Percentiles rank a stretch among this genome's conserved stretches.
Conservation (phyloP, 2,797 vertebrate species). For the Tympanoctomys barrerae region DNA sequence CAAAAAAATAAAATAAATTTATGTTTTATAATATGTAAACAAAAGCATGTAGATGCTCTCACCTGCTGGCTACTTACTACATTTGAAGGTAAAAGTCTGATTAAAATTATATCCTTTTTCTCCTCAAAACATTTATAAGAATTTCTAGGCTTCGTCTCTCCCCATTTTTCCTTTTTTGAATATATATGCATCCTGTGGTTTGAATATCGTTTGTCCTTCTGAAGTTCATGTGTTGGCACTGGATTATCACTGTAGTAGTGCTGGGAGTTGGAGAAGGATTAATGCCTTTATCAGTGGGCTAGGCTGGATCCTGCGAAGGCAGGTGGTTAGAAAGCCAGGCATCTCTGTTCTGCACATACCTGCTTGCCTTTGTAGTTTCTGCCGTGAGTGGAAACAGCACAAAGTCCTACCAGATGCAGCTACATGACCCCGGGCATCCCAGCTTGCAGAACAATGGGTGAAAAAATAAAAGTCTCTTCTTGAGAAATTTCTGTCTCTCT, state of each 20-base stretch:
- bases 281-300: background rate
- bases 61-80: background rate
- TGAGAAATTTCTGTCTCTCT: background rate
- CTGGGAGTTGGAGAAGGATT: background rate
- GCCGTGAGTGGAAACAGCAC: background rate
- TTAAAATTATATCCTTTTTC: background rate
- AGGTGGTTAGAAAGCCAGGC: background rate
- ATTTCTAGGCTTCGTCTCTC: background rate
- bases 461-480: background rate
- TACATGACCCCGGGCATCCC: background rate
- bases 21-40: slow-evolving; percentile 27
- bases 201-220: background rate
- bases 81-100: background rate
- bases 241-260: background rate
- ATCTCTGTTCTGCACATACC: background rate
- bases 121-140: background rate
- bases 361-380: background rate
- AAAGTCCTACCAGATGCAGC: background rate
- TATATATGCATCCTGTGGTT: background rate
- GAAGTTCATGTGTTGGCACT: background rate
- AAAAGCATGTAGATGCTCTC: background rate
- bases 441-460: background rate
- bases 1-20: too few relatives aligned
- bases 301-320: too few relatives aligned
- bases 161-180: background rate